Base-by-base conservation (phyloP, 1,140 invertebrate genomes). In the Ectropis grisescens region DNA sequence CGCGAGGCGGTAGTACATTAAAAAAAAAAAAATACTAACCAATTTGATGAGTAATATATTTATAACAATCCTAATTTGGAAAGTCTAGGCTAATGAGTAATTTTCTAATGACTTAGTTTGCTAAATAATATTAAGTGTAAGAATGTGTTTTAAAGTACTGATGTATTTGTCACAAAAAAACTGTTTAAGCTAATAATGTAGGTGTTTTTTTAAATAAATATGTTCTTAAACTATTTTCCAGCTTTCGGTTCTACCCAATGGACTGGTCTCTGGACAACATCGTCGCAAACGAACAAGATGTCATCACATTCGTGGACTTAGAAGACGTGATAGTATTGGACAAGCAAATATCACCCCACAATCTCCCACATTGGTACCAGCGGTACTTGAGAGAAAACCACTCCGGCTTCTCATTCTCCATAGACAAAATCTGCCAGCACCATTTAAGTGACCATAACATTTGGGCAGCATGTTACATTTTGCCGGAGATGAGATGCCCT, bases 181-280 rank as follows among this genome's bases (percentile, higher is more conserved):
- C n/a, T n/a, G n/a, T n/a, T n/a, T n/a, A n/a, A n/a, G n/a, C n/a
- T n/a, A n/a, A n/a, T n/a, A n/a, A n/a, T n/a, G n/a, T n/a, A n/a
- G n/a, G n/a, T n/a, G n/a, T n/a, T n/a, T n/a, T n/a, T n/a, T n/a
- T n/a, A n/a, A n/a, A n/a, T n/a, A n/a, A n/a, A n/a, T n/a, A n/a
- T n/a, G n/a, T n/a, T n/a, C n/a, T n/a, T n/a, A n/a, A n/a, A n/a
- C n/a, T n/a, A n/a, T n/a, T 19, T 58, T 67, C 12, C 58, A 81
- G 76, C 44, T 81, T 65, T 27, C 71, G 76, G 30, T 81, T 81
- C 43, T 81, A 81, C 33, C 48, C 78, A 1, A 70, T 81, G 71
- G 76, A 81, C 38, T 81, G 76, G 76, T 78, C 76, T 7, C 19
- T 76, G 8, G 76, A 81, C 39, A 81, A 81, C 25, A 79, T 81